Evolutionary conservation across 92 coral and sea anemone genomes (phyloP), one percentile per base, ranked within the genome.

Genomic region (Porites divaricata): DNA sequence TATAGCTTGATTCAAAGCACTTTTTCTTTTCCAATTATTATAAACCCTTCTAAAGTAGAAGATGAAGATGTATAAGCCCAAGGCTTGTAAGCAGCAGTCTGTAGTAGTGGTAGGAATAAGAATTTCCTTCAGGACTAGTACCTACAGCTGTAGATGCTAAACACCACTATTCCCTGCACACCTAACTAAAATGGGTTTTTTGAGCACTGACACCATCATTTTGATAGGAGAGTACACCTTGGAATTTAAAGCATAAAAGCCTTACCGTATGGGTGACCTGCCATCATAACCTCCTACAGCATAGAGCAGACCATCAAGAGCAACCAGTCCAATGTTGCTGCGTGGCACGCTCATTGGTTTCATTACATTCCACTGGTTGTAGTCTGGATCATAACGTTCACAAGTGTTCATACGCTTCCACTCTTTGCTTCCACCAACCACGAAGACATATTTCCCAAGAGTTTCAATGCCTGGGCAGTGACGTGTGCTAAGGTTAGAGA

Each of bases 281-380:
- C 99, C 99, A 80, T 97, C 95, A 64, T 97, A 97, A 10, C 99
- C 99, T 25, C 99, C 99, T 69, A 97, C 89, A 61, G 98, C 96
- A 77, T 95, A 97, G 68, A 97, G 77, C 9, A 41, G 70, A 11
- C 91, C 95, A 84, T 95, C 90, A 15, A 97, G 86, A 15, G 91
- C 88, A 14, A 97, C 95, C 74, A 97, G 75, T 51, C 99, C 99
- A 65, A 95, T 90, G 22, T 97, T 97, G 76, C 99, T 97, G 53
- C 99, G 89, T 5, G 93, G 76, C 25, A 97, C 88, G 22, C 77
- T 85, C 99, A 95, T 97, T 8, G 95, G 93, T 26, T 86, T 83
- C 81, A 85, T 85, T 23, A 91, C 81, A 70, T 82, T 82, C 99
- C 99, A 97, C 54, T 90, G 83, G 63, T 97, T 89, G 19, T 52